Evolutionary conservation across 1,140 invertebrate species (phyloP), one percentile per base, ranked within the genome.

Genomic region (Scaptomyza pallida): DNA sequence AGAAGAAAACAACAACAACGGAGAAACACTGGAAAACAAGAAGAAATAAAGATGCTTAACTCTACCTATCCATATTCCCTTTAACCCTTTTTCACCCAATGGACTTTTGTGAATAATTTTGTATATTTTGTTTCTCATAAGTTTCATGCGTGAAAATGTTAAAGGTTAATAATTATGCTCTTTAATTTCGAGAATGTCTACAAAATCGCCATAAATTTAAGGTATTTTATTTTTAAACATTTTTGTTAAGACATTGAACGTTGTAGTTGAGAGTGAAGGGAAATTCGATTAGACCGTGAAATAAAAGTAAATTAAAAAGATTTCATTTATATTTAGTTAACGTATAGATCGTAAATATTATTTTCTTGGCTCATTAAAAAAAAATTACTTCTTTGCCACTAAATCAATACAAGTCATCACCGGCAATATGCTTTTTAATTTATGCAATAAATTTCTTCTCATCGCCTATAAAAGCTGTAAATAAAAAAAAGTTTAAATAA

Each of bases 111-210:
- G 63, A 40, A 51, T 60, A 55, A 41, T 69, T n/a, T 68, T 47
- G 9, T 41, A 9, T 51, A 60, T 67, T 51, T 61, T 56, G 59
- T 61, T 65, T 55, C 81, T 67, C 81, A 86, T 65, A 64, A 78
- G 35, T 54, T 54, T 64, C 77, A 81, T 74, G 81, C 82, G 81
- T 86, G 81, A 86, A 86, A 86, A 86, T 86, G 81, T 67, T 88
- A 86, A 86, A 86, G 81, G 81, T 86, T 81, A 88, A 86, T 88
- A 86, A 88, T 88, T 81, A 86, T 67, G 81, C 68, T 78, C 62
- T 80, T 78, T 64, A 76, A 72, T 68, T 61, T 48, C n/a, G 19
- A 50, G 47, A 71, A 57, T 65, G 68, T 65, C 48, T 68, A 76
- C 57, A 67, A 65, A 80, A 79, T 85, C 50, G 67, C 62, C 59